phyloP scores from a whole-genome alignment of 2,113 vertebrate species.

The Psittacus erithacus region DNA sequence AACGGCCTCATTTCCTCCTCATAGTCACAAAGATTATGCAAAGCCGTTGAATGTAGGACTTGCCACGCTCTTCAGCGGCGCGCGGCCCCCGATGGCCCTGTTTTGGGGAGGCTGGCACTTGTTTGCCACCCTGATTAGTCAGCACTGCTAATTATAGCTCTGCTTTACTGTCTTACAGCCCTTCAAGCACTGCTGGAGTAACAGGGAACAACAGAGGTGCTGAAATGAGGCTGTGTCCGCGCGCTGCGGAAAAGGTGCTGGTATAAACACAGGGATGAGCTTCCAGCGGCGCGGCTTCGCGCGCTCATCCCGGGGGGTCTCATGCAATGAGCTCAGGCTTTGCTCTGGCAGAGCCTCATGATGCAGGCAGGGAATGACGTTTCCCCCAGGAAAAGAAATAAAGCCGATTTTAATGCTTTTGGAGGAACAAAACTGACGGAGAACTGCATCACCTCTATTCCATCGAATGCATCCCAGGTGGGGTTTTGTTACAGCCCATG shows the following conservation, averaged over 20 bases:
- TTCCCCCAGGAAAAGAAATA: not conserved
- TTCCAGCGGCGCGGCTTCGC: not conserved
- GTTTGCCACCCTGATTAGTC: slow-evolving; percentile 51
- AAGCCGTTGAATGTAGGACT: slow-evolving; percentile 11
- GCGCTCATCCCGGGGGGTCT: rapidly evolving
- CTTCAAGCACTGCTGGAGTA: not conserved
- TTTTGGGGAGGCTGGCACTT: not conserved
- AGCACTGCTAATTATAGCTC: slow-evolving; percentile 56
- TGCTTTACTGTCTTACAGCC: not conserved
- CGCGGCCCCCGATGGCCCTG: not conserved
- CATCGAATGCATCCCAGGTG: too few relatives aligned
- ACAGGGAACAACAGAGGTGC: not conserved
- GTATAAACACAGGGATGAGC: rapidly evolving
- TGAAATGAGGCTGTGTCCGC: not conserved
- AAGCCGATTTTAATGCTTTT: not conserved
- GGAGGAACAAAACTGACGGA: not conserved
- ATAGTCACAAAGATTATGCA: not conserved
- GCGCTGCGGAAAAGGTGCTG: rapidly evolving
- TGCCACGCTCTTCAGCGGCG: rapidly evolving
- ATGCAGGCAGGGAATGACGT: rapidly evolving
- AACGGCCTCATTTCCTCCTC: not conserved
- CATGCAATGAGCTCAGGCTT: not conserved
- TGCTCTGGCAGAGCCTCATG: not conserved
- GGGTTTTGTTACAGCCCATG: not conserved
- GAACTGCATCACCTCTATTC: not conserved